phyloP scores from a whole-genome alignment of 2,797 vertebrate species.

The Sebastes trivittatus region DNA sequence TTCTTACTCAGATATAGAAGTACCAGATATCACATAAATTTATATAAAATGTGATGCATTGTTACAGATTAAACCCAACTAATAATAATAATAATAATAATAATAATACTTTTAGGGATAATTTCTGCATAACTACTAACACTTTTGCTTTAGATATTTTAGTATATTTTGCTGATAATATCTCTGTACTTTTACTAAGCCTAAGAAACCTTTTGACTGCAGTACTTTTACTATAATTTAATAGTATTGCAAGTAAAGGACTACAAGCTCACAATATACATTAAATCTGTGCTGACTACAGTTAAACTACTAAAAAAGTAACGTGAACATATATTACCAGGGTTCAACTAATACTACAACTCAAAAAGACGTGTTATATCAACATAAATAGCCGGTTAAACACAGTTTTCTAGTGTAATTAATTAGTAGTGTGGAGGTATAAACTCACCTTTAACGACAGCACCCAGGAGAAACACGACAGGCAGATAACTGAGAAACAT shows the following conservation, averaged over 20 bases:
- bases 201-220: neutral
- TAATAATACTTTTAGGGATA: neutral
- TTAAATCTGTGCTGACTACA: neutral
- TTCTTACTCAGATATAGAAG: neutral
- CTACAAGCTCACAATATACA: neutral
- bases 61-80: neutral
- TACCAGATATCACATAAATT: neutral
- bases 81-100: neutral
- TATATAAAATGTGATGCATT: neutral
- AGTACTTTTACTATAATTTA: neutral
- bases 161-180: neutral
- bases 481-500: constrained; percentile 36
- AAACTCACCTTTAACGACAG: constrained; percentile 55
- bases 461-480: constrained; percentile 31
- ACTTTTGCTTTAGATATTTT: neutral
- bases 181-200: neutral
- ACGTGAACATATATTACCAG: neutral
- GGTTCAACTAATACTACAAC: neutral
- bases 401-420: too few relatives aligned
- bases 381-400: neutral
- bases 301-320: neutral
- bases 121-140: neutral
- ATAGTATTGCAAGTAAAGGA: neutral
- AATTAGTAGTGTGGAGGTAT: neutral
- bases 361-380: neutral